Evolutionary conservation across 1,140 invertebrate genomes (phyloP).

Genomic region (Melanaphis sacchari): DNA sequence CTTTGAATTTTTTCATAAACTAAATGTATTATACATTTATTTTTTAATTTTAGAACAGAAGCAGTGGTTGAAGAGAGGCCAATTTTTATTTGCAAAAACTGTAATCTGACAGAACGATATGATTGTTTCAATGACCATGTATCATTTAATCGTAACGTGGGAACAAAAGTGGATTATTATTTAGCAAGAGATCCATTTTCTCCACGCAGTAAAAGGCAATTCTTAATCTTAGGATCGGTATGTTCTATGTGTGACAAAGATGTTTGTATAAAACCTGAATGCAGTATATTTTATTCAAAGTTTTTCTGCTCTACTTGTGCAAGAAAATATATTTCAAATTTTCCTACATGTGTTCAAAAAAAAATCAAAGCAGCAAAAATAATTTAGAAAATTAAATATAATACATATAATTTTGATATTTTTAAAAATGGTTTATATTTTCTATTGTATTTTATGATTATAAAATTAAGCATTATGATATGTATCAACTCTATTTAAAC

Average conservation of each 20-base stretch:
- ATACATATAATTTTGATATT: neutral
- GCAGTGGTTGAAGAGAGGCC: slow-evolving; percentile 14
- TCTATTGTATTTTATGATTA: neutral
- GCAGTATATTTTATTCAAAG: slow-evolving; percentile 57
- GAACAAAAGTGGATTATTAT: slow-evolving; percentile 51
- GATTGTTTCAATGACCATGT: slow-evolving; percentile 43
- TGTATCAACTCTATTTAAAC: neutral
- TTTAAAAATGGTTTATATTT: neutral
- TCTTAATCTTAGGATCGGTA: slow-evolving; percentile 47
- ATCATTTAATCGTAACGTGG: slow-evolving; percentile 45
- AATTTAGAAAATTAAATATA: neutral
- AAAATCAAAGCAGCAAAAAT: slow-evolving; percentile 42
- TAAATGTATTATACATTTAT: neutral
- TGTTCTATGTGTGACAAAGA: slow-evolving; percentile 55
- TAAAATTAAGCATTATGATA: neutral
- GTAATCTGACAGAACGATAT: slow-evolving; percentile 48
- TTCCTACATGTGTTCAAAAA: slow-evolving; percentile 47
- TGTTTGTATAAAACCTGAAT: slow-evolving; percentile 53
- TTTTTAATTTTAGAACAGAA: neutral
- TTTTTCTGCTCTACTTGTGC: slow-evolving; percentile 51
- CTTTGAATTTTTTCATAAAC: neutral
- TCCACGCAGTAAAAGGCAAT: slow-evolving; percentile 38
- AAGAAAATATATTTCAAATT: slow-evolving; percentile 42
- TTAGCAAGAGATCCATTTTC: slow-evolving; percentile 58
- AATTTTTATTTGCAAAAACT: slow-evolving; percentile 47